Percentiles rank a stretch among this genome's conserved stretches.
Conservation (phyloP, 2,888 invertebrate genomes). For the Cataglyphis rosenhaueri region DNA sequence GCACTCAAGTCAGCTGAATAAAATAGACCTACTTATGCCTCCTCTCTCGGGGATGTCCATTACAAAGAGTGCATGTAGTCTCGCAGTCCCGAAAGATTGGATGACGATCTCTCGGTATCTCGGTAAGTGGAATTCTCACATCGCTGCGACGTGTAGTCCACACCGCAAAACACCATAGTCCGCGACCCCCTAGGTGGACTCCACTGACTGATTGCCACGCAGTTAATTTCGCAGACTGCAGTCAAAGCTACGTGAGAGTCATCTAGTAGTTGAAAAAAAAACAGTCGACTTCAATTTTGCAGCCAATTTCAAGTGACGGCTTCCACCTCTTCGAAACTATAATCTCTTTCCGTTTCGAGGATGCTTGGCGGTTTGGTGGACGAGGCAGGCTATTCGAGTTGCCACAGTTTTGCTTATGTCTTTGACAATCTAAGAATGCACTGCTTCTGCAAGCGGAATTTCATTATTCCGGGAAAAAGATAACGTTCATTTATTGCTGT, state of each 20-base stretch:
- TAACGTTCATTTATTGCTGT: conserved; percentile 38
- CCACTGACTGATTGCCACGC: conserved; percentile 37
- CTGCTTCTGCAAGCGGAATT: conserved; percentile 7
- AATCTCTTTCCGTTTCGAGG: conserved; percentile 35
- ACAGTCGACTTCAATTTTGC: conserved; percentile 11
- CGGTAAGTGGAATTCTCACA: conserved; percentile 59
- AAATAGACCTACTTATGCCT: conserved; percentile 57
- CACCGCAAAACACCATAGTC: conserved; percentile 32
- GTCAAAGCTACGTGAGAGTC: conserved; percentile 22
- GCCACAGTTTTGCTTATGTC: conserved; percentile 14
- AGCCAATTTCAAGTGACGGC: conserved; percentile 18
- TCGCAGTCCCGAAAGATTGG: neutral
- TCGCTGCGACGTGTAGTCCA: conserved; percentile 46
- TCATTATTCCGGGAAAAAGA: conserved; percentile 36
- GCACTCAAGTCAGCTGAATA: conserved; percentile 33
- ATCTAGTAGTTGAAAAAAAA: neutral
- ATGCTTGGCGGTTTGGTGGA: conserved; percentile 39
- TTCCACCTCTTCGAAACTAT: conserved; percentile 36
- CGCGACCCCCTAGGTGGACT: conserved; percentile 10
- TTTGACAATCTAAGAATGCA: conserved; percentile 1
- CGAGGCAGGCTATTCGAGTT: neutral
- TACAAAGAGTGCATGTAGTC: conserved; percentile 20
- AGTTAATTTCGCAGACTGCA: conserved; percentile 74
- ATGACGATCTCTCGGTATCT: conserved; percentile 19
- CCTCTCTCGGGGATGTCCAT: conserved; percentile 9